These are phyloP conservation scores for Drosophila cardini DNA, from an alignment of 1,140 invertebrate species.

Conservation along the genomic window DNA sequence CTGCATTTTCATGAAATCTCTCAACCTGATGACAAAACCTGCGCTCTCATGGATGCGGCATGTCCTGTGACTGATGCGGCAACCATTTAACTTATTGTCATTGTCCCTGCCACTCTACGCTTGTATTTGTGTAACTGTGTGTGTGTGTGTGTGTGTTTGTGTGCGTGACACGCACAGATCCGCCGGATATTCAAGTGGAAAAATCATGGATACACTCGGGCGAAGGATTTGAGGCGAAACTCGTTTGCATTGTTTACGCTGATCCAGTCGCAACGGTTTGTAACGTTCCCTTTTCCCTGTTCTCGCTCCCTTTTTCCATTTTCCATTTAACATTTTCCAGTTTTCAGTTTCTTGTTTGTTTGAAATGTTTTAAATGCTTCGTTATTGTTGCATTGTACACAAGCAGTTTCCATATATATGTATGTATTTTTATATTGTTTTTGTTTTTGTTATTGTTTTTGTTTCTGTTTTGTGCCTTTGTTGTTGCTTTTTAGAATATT, in stretches of 20 bases:
- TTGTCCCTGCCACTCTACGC: not conserved
- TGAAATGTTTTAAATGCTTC: conserved; percentile 52
- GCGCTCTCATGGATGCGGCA: conserved; percentile 5
- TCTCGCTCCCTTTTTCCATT: too few species aligned
- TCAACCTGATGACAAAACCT: not conserved
- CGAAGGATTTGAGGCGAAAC: conserved; percentile 89
- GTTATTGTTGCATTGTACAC: conserved; percentile 54
- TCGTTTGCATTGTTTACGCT: conserved; percentile 90
- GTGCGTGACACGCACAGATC: conserved; percentile 80
- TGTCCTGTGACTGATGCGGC: conserved; percentile 21
- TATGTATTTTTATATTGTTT: conserved; percentile 3
- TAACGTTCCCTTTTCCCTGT: conserved; percentile 21
- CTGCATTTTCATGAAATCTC: conserved; percentile 1
- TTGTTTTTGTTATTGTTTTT: conserved; percentile 44
- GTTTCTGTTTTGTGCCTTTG: conserved; percentile 23
- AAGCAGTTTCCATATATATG: not conserved
- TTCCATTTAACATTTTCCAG: too few species aligned
- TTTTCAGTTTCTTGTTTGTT: conserved; percentile 84
- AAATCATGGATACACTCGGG: conserved; percentile 90
- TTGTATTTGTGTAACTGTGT: conserved; percentile 1
- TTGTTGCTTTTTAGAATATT: conserved; percentile 70
- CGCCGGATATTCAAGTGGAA: conserved; percentile 89
- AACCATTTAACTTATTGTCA: conserved; percentile 33
- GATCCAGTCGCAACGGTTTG: conserved; percentile 90
- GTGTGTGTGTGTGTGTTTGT: conserved; percentile 4